A percentile compares a stretch with the other conserved stretches of the same genome.
phyloP scores from a whole-genome alignment of 2,797 vertebrate genomes.

The Hydrocynus forskahlii region DNA sequence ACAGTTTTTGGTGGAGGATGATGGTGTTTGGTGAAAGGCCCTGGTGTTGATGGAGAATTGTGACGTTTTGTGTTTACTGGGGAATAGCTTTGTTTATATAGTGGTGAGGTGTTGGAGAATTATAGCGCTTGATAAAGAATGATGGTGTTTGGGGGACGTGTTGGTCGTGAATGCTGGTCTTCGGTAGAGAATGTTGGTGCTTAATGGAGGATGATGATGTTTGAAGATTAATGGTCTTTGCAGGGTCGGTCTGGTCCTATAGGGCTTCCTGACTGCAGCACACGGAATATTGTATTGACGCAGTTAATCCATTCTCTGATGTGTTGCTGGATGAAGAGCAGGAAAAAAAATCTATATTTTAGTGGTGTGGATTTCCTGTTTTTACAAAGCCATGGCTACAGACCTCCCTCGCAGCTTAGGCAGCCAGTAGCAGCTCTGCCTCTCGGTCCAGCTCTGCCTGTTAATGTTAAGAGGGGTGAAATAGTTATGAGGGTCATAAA shows the following conservation, averaged over 20 bases:
- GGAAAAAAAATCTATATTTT: constrained; percentile 55
- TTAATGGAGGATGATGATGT: neutral
- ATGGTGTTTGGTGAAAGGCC: too few relatives aligned
- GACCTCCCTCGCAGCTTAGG: constrained; percentile 48
- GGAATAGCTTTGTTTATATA: too few relatives aligned
- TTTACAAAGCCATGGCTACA: constrained; percentile 68
- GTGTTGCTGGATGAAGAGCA: constrained; percentile 3
- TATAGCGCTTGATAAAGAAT: neutral
- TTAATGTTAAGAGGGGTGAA: constrained; percentile 80
- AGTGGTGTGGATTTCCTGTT: constrained; percentile 61
- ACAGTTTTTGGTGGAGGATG: too few relatives aligned
- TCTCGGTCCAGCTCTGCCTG: constrained; percentile 66
- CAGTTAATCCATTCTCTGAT: neutral
- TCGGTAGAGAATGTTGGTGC: neutral
- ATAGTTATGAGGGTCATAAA: constrained; percentile 79
- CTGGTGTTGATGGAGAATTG: neutral
- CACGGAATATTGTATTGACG: neutral
- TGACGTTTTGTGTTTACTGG: neutral
- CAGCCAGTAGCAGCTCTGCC: constrained; percentile 59
- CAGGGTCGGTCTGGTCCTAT: neutral
- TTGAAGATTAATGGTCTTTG: too few relatives aligned
- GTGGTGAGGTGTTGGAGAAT: too few relatives aligned
- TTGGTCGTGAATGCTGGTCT: neutral
- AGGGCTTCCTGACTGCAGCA: neutral
- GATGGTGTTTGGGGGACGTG: neutral